phyloP scores from a whole-genome alignment of 2,113 vertebrate species.

The Rhinopomastus cyanomelas region DNA sequence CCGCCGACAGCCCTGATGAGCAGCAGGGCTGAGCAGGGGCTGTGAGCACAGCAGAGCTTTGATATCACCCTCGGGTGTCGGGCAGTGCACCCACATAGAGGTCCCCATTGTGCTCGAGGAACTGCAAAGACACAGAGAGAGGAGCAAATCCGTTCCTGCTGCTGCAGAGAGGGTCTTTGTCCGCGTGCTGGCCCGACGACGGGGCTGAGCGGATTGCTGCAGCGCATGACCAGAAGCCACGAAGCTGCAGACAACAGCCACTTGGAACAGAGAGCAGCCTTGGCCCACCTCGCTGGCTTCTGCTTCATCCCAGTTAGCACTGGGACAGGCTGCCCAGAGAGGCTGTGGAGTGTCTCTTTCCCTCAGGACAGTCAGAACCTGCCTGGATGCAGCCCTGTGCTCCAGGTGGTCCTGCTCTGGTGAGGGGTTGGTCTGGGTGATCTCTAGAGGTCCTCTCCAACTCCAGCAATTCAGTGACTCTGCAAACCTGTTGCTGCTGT shows the following conservation, averaged over 20 bases:
- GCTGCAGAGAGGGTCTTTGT: slow-evolving; percentile 37
- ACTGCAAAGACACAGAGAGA: background rate
- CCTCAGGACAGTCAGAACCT: too few species aligned
- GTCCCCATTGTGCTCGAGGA: background rate
- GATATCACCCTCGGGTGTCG: background rate
- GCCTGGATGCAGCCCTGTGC: too few species aligned
- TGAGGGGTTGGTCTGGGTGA: too few species aligned
- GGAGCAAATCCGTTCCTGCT: background rate
- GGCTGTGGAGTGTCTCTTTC: too few species aligned
- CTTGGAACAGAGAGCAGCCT: background rate
- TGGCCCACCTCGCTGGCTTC: background rate
- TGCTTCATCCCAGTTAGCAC: background rate
- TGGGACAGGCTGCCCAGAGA: too few species aligned
- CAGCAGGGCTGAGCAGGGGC: accelerated
- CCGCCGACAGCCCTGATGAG: accelerated
- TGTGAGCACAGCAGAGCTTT: background rate
- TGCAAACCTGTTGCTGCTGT: background rate
- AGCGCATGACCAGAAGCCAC: slow-evolving; percentile 35
- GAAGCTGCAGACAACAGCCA: slow-evolving; percentile 24
- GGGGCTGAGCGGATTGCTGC: slow-evolving; percentile 17
- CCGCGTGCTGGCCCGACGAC: background rate
- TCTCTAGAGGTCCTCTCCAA: too few species aligned
- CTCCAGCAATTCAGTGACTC: too few species aligned
- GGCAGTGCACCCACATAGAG: background rate
- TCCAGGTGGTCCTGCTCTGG: too few species aligned